Conservation (phyloP, 1,140 invertebrate genomes). For the Pemphigus obesinymphae region DNA sequence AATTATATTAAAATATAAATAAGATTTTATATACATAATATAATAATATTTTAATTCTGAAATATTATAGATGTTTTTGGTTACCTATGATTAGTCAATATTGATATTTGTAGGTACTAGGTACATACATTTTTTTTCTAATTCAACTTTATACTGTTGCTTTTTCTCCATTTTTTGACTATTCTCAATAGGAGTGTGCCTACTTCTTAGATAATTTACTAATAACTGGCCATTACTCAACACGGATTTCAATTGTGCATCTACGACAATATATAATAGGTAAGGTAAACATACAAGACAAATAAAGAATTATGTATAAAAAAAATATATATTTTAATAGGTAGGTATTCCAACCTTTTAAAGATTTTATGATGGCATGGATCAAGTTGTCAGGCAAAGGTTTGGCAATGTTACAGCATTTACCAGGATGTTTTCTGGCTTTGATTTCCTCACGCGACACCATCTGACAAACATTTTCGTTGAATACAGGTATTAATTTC, state of each 20-base stretch:
- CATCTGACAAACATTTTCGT: background rate
- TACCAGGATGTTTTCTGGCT: slow-evolving; percentile 1
- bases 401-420: background rate
- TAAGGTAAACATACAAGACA: background rate
- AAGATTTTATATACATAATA: too few species aligned
- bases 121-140: slow-evolving; percentile 23
- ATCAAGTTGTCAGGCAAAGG: background rate
- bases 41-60: too few species aligned
- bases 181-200: background rate
- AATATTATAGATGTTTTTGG: too few species aligned
- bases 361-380: background rate
- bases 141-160: background rate
- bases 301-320: too few species aligned
- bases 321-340: background rate
- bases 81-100: too few species aligned
- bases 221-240: background rate
- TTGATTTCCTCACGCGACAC: background rate
- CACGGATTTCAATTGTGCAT: background rate
- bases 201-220: background rate
- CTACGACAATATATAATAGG: background rate
- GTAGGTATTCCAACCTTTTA: background rate
- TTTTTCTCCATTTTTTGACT: background rate
- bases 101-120: too few species aligned
- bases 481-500: background rate
- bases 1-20: too few species aligned